Percentiles rank a stretch among this genome's conserved stretches.
Conservation (phyloP, 2,113 vertebrate species). For the Alethe castanea region DNA sequence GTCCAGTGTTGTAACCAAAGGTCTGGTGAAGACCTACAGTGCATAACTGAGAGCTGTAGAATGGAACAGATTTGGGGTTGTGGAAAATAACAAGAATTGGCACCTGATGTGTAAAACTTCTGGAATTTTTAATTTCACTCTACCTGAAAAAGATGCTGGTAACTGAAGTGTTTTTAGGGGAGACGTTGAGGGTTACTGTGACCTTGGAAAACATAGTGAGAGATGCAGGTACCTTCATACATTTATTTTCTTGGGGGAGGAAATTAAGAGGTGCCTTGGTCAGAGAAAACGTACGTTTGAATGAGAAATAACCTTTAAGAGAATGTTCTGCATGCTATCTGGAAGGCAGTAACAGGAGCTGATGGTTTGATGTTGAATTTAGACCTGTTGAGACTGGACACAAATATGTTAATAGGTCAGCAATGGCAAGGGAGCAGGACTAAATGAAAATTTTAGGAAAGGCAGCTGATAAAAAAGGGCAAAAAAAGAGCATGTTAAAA, state of each 20-base stretch:
- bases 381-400: not conserved
- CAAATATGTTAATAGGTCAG: not conserved
- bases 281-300: not conserved
- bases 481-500: not conserved
- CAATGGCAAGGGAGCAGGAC: not conserved
- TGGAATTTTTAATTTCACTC: not conserved
- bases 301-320: not conserved
- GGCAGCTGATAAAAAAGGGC: not conserved
- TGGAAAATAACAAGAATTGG: not conserved
- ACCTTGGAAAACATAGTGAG: not conserved
- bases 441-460: not conserved
- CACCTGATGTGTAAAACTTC: not conserved
- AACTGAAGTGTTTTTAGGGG: not conserved
- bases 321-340: not conserved
- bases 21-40: not conserved
- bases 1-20: not conserved
- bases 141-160: not conserved
- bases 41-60: not conserved
- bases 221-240: not conserved
- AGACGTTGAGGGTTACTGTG: not conserved
- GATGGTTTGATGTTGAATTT: not conserved
- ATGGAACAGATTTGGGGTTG: not conserved
- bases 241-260: not conserved
- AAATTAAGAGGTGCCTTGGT: not conserved
- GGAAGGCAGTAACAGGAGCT: not conserved